Percentiles rank a stretch among this genome's conserved stretches.
These are phyloP conservation scores for Pseudachorutes palmiensis DNA, from an alignment of 1,140 invertebrate species.

Conservation along the genomic window DNA sequence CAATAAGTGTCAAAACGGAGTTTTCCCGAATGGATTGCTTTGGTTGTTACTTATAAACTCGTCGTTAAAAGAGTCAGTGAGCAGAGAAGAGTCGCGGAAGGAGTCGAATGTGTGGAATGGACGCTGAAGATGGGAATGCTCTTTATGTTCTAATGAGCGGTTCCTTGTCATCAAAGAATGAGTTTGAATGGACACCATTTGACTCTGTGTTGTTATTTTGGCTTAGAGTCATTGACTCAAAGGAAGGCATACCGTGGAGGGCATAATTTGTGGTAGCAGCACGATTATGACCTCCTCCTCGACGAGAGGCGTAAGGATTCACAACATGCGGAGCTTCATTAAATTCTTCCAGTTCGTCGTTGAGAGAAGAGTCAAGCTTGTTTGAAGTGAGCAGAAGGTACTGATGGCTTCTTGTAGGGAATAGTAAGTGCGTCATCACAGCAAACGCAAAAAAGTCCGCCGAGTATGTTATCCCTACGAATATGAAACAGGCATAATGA, in stretches of 20 bases:
- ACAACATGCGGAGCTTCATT: constrained; percentile 82
- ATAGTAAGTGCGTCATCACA: constrained; percentile 85
- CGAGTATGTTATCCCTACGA: constrained; percentile 80
- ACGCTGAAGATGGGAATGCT: no score
- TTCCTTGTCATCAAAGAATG: constrained; percentile 31
- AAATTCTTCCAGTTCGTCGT: constrained; percentile 80
- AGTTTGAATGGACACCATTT: not conserved
- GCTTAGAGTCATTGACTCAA: constrained; percentile 32
- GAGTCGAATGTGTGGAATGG: no score
- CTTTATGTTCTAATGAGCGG: constrained; percentile 35
- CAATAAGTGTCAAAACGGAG: no score
- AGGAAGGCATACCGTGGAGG: constrained; percentile 28
- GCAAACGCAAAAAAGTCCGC: constrained; percentile 89
- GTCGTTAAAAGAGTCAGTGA: no score
- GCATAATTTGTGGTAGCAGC: constrained; percentile 22
- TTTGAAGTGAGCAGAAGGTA: constrained; percentile 69
- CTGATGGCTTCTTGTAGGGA: constrained; percentile 83
- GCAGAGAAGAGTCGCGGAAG: no score
- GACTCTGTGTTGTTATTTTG: constrained; percentile 17
- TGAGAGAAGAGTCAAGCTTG: constrained; percentile 52
- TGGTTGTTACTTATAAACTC: no score
- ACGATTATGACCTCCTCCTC: no score
- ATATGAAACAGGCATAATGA: constrained; percentile 19
- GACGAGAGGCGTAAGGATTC: constrained; percentile 45
- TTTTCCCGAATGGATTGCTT: no score